Base-by-base conservation (phyloP, 2,888 invertebrate genomes). In the Punctoribates punctum region DNA sequence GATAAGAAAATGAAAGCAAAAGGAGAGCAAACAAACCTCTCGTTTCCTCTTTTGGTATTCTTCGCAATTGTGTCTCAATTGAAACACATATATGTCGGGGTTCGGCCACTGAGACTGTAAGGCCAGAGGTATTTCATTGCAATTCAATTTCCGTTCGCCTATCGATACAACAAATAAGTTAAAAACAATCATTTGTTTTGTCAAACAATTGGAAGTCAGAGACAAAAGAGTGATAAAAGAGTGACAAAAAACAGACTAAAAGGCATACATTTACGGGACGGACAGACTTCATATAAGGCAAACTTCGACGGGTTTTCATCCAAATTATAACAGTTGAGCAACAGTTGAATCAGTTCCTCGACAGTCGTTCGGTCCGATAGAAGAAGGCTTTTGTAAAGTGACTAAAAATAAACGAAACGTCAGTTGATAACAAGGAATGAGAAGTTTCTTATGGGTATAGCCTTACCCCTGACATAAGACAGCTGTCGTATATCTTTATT, bases 401-500 rank as follows among this genome's bases (percentile, higher is more conserved):
- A 94, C 83, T 92, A 75, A 42, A 65, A 72, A 75, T 54, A 42
- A 27, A 27, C 13, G 6, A n/a, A 27, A 60, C 15, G 48, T 70
- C 29, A 62, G 48, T 62, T 57, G 38, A 23, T 48, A 51, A 27
- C 17, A 27, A 77, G 23, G 54, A 73, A 38, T 9, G 34, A 54
- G 42, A 54, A 73, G 4, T 54, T 17, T 11, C 5, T 17, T 51
- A 74, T 17, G 73, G 4, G 20, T 51, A 20, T 51, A 51, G 51
- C 84, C 86, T 85, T 82, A 88, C 88, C 82, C 86, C 92, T 75
- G 92, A 90, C 88, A 93, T 93, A 79, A 96, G 86, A 48, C 92
- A 93, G 23, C 92, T 91, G 84, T 96, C 96, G 87, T 94, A 92
- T 77, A 96, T 91, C 85, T 94, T 91, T 80, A 96, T 92, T 78